phyloP scores from a whole-genome alignment of 64 coral and sea anemone species.

The Catalaphyllia jardinei region DNA sequence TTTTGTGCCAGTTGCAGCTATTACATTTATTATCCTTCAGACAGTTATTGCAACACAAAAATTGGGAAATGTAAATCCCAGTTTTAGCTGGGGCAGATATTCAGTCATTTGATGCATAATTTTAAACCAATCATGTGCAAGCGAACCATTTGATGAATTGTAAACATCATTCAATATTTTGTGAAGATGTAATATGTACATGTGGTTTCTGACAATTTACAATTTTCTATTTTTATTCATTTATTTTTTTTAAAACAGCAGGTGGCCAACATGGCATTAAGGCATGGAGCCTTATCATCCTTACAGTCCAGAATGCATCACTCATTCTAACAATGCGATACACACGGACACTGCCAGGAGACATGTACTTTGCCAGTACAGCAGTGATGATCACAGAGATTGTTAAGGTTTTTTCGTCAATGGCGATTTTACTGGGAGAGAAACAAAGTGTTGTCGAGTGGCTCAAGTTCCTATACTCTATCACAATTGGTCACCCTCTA shows the following conservation, averaged over 20 bases:
- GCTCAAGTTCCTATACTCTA: slow-evolving; percentile 59
- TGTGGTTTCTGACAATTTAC: too few species aligned
- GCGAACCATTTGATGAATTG: too few species aligned
- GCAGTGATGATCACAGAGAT: slow-evolving; percentile 86
- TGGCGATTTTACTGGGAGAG: slow-evolving; percentile 72
- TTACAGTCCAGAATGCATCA: slow-evolving; percentile 89
- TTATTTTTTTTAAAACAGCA: not conserved
- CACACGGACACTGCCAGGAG: slow-evolving; percentile 81
- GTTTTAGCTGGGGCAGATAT: too few species aligned
- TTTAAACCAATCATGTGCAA: too few species aligned
- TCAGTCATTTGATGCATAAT: too few species aligned
- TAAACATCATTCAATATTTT: too few species aligned
- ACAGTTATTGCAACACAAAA: too few species aligned
- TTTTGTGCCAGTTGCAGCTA: too few species aligned
- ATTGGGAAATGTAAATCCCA: too few species aligned
- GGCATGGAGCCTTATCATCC: slow-evolving; percentile 83
- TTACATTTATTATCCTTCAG: too few species aligned
- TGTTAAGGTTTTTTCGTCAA: slow-evolving; percentile 70
- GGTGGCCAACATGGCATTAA: slow-evolving; percentile 70
- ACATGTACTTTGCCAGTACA: slow-evolving; percentile 89
- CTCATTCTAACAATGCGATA: slow-evolving; percentile 90
- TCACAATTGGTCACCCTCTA: slow-evolving; percentile 61
- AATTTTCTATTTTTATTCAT: not conserved
- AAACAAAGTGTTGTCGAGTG: slow-evolving; percentile 30
- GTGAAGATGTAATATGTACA: too few species aligned